These are phyloP conservation scores for Agonopterix alstromeriana DNA, from an alignment of 2,888 invertebrate genomes.

Conservation along the genomic window DNA sequence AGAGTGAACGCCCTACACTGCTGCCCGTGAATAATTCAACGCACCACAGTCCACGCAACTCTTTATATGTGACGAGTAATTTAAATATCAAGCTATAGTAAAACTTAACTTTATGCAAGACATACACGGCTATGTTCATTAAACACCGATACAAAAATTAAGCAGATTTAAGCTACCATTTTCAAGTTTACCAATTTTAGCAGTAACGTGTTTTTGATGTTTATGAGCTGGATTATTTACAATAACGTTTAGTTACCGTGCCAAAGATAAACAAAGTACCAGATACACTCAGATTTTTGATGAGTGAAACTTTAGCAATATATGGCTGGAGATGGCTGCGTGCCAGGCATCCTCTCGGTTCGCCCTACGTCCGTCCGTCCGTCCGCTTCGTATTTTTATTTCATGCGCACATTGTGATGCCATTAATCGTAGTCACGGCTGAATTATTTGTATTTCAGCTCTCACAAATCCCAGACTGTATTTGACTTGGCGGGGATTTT, in stretches of 20 bases:
- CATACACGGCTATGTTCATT: too few relatives aligned
- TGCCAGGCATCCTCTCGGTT: constrained; percentile 41
- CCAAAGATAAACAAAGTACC: constrained; percentile 6
- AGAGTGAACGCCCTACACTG: constrained; percentile 28
- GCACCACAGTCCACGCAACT: constrained; percentile 24
- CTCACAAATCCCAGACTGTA: constrained; percentile 3
- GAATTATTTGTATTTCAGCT: constrained; percentile 25
- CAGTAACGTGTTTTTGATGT: too few relatives aligned
- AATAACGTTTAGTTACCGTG: not conserved
- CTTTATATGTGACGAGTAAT: constrained; percentile 38
- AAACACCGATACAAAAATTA: too few relatives aligned
- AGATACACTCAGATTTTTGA: constrained; percentile 24
- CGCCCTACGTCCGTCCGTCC: constrained; percentile 26
- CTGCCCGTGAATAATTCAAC: constrained; percentile 45
- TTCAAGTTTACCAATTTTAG: too few relatives aligned
- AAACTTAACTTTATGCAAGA: not conserved
- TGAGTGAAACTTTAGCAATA: constrained; percentile 51
- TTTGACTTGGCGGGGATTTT: not conserved
- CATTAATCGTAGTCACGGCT: constrained; percentile 39
- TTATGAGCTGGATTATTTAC: too few relatives aligned
- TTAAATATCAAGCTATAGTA: constrained; percentile 15
- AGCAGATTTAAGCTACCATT: too few relatives aligned
- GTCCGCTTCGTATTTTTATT: constrained; percentile 52
- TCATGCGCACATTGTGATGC: constrained; percentile 47
- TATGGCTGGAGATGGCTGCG: constrained; percentile 38